Evolutionary conservation across 2,888 invertebrate genomes (phyloP).

Genomic region (Agriopis aurantiaria): DNA sequence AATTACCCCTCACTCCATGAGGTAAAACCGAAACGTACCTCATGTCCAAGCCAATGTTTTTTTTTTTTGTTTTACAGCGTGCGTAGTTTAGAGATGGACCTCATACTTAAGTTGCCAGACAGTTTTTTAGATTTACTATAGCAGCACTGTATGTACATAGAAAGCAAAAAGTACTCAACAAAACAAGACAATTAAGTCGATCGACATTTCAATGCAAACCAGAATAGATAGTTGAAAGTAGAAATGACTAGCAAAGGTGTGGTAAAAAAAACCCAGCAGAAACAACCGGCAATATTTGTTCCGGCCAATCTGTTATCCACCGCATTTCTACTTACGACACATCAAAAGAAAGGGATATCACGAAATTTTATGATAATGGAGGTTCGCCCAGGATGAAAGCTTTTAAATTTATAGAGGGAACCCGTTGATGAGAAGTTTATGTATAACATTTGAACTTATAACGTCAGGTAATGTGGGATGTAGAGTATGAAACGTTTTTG

Average conservation of each 20-base stretch:
- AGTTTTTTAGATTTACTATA: background rate
- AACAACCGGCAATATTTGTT: background rate
- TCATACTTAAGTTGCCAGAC: background rate
- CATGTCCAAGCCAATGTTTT: slow-evolving; percentile 13
- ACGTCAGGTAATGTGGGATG: slow-evolving; percentile 47
- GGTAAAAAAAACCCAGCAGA: too few relatives aligned
- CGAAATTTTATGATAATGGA: slow-evolving; percentile 85
- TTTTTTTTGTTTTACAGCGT: slow-evolving; percentile 17
- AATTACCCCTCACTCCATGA: slow-evolving; percentile 55
- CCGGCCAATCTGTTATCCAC: slow-evolving; percentile 3
- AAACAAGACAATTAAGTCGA: too few relatives aligned
- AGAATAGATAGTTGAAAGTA: too few relatives aligned
- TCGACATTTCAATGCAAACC: too few relatives aligned
- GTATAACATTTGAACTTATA: slow-evolving; percentile 70
- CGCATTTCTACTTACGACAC: slow-evolving; percentile 64
- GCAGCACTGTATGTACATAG: background rate
- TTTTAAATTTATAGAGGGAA: slow-evolving; percentile 80
- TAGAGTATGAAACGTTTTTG: slow-evolving; percentile 18
- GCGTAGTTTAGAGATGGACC: slow-evolving; percentile 14
- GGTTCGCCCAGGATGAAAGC: slow-evolving; percentile 72
- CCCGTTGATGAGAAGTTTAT: slow-evolving; percentile 76
- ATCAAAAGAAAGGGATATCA: slow-evolving; percentile 84
- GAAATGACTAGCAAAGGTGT: too few relatives aligned
- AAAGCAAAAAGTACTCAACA: background rate
- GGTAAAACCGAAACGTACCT: slow-evolving; percentile 39